Base-by-base conservation (phyloP, 2,797 vertebrate genomes). In the Rhynchonycteris naso region DNA sequence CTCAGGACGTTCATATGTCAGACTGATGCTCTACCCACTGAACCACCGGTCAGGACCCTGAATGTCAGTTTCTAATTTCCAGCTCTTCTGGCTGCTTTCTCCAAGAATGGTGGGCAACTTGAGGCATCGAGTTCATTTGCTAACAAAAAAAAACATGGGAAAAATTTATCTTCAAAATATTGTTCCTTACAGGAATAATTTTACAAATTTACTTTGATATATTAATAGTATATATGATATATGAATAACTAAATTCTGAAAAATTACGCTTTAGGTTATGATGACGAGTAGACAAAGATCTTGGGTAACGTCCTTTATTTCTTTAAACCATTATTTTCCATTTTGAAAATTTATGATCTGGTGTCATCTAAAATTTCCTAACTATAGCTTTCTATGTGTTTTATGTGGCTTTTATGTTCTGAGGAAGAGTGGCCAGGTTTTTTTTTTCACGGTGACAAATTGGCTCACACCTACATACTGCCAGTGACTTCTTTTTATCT, bases 251-350 rank as follows among this genome's bases (percentile, higher is more conserved):
- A 86, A 76, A 21, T 52, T 81, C n/a, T 69, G 24, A 30, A 28
- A 59, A 58, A 81, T 66, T 54, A 54, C 1, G 21, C 47, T 35
- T 43, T 50, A 50, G 78, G 7, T 81, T 58, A 43, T 30, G 24
- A 59, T 1, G 24, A 59, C 0, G 11, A 71, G 26, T 47, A 85
- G 78, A 38, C 3, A 28, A 18, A 22, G 35, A 56, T 63, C 91
- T 82, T 80, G 78, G 79, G 50, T 65, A 22, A 35, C 30, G 38
- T 2, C n/a, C 22, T 96, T 93, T 81, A 12, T 90, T 89, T 87
- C 26, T 58, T 52, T 26, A 72, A 68, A 56, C 33, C 9, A 7
- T 47, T 89, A 61, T 68, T 84, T 90, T 61, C 43, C 12, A 2
- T 56, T 84, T 80, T 69, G 78, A 69, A 91, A 61, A 78, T 72